Conservation (phyloP, 2,113 vertebrate species). For the Ptyas mucosa region DNA sequence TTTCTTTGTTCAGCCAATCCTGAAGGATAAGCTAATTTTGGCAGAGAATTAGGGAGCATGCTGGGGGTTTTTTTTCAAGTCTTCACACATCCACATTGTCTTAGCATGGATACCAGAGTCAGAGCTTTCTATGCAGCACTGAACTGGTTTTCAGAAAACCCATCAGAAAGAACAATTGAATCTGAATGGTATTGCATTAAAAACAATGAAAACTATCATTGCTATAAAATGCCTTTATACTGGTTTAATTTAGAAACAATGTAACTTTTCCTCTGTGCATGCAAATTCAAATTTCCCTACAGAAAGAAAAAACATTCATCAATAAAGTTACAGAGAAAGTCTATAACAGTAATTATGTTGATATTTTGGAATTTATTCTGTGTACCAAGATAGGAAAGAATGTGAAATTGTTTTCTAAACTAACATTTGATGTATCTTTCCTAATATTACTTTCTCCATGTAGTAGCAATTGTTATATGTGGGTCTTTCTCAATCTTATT, state of each 20-base stretch:
- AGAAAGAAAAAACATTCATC: background rate
- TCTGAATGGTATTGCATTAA: background rate
- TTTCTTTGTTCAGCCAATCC: conserved; percentile 32
- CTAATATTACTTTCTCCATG: background rate
- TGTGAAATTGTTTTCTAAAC: background rate
- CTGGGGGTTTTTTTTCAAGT: background rate
- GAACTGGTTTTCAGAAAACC: background rate
- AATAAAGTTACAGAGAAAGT: background rate
- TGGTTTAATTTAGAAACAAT: background rate
- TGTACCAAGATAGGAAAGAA: background rate
- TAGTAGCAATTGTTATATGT: background rate
- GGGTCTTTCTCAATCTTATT: background rate
- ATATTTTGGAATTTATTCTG: background rate
- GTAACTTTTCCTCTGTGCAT: background rate
- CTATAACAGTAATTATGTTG: background rate
- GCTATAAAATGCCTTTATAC: background rate
- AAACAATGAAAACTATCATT: background rate
- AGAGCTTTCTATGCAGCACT: conserved; percentile 3
- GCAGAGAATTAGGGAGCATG: conserved; percentile 5
- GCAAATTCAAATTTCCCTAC: background rate
- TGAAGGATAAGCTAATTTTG: conserved; percentile 25
- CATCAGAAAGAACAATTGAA: background rate
- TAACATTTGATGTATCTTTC: background rate
- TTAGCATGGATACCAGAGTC: conserved; percentile 14
- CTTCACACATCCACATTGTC: background rate